Evolutionary conservation across 2,113 vertebrate species (phyloP).

Genomic region (Oriolus oriolus): DNA sequence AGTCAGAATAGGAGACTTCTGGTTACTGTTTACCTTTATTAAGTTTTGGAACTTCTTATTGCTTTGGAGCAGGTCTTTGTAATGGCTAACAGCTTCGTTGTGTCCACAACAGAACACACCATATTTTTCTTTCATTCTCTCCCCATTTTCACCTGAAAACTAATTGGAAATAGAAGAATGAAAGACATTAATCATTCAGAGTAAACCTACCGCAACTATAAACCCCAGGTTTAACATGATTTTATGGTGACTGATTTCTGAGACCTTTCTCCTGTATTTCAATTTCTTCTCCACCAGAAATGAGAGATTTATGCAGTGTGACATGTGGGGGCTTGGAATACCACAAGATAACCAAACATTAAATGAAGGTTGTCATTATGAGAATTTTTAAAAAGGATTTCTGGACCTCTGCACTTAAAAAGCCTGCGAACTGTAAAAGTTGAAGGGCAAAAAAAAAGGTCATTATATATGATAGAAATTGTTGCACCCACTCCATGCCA

Average conservation of each 20-base stretch:
- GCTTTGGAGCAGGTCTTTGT: conserved; percentile 89
- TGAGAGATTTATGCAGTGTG: neutral
- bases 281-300: neutral
- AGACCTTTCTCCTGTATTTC: neutral
- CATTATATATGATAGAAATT: neutral
- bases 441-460: neutral
- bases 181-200: neutral
- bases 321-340: neutral
- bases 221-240: neutral
- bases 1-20: neutral
- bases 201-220: neutral
- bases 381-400: neutral
- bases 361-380: neutral
- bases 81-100: conserved; percentile 85
- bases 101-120: conserved; percentile 89
- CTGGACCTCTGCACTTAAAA: neutral
- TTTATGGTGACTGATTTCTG: neutral
- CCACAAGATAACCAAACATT: neutral
- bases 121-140: conserved; percentile 88
- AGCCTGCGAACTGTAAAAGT: neutral
- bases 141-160: conserved; percentile 93
- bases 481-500: neutral
- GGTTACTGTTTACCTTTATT: conserved; percentile 79
- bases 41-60: conserved; percentile 94
- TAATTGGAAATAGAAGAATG: conserved; percentile 6